Conservation (phyloP, 2,888 invertebrate species). For the Phymatocera aterrima region DNA sequence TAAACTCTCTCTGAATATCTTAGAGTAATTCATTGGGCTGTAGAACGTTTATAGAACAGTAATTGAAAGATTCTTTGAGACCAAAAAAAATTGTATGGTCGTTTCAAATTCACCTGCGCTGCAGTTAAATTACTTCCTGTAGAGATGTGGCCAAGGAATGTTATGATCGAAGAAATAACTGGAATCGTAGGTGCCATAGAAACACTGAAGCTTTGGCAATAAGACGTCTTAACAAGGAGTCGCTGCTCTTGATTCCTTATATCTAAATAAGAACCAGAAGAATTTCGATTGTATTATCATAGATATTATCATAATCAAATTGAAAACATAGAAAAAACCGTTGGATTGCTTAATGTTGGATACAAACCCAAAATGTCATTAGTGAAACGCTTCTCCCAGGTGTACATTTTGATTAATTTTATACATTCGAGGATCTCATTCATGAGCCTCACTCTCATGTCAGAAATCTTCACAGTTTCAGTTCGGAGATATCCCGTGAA, state of each 20-base stretch:
- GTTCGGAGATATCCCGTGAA: slow-evolving; percentile 69
- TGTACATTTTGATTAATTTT: slow-evolving; percentile 81
- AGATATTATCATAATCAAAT: too few relatives aligned
- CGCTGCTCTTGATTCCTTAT: slow-evolving; percentile 76
- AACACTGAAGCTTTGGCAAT: slow-evolving; percentile 78
- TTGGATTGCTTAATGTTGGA: not conserved
- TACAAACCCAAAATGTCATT: slow-evolving; percentile 72
- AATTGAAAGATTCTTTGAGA: too few relatives aligned
- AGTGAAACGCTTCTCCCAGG: slow-evolving; percentile 80
- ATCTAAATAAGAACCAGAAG: slow-evolving; percentile 66
- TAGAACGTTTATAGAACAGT: too few relatives aligned
- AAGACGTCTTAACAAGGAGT: slow-evolving; percentile 77
- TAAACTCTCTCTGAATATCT: not conserved
- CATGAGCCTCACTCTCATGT: slow-evolving; percentile 75
- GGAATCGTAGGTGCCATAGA: slow-evolving; percentile 79
- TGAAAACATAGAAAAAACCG: slow-evolving; percentile 20
- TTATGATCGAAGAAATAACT: slow-evolving; percentile 78
- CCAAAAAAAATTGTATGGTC: not conserved
- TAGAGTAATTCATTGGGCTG: not conserved
- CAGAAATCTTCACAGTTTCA: slow-evolving; percentile 60
- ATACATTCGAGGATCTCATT: slow-evolving; percentile 78
- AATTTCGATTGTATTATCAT: too few relatives aligned
- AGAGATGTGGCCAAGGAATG: slow-evolving; percentile 78
- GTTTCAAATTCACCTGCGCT: slow-evolving; percentile 76
- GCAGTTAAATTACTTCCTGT: slow-evolving; percentile 78